phyloP scores from a whole-genome alignment of 2,888 invertebrate genomes.

The Tipula unca region DNA sequence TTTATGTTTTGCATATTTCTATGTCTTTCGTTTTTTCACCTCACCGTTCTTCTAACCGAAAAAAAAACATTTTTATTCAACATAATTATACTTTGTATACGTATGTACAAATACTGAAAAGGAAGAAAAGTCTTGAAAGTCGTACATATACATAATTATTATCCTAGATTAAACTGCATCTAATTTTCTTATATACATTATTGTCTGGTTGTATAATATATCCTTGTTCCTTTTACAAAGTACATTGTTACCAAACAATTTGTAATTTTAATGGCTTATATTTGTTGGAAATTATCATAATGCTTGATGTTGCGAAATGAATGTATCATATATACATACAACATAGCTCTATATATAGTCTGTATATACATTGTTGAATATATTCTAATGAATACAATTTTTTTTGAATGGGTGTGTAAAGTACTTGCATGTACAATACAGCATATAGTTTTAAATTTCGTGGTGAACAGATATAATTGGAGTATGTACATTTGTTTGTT shows the following conservation, averaged over 20 bases:
- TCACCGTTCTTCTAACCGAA: background rate
- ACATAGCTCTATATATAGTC: background rate
- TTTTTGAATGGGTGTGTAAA: background rate
- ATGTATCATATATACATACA: background rate
- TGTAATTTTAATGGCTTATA: background rate
- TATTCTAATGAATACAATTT: background rate
- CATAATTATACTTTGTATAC: background rate
- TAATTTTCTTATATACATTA: background rate
- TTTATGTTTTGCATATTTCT: background rate
- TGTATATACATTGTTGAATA: background rate
- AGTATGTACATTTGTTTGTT: background rate
- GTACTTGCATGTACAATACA: background rate
- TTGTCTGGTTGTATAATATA: background rate
- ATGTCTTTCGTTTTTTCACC: background rate
- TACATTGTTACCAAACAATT: background rate
- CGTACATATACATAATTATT: background rate
- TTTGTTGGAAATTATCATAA: background rate
- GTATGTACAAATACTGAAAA: too few species aligned
- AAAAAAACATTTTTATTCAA: background rate
- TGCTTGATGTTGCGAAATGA: background rate
- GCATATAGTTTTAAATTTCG: background rate
- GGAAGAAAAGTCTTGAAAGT: background rate
- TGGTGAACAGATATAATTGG: background rate
- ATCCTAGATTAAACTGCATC: conserved; percentile 14
- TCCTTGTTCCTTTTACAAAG: background rate